Percentiles rank a stretch among this genome's conserved stretches.
These are phyloP conservation scores for Arothron firmamentum DNA, from an alignment of 2,113 vertebrate species.

Conservation along the genomic window DNA sequence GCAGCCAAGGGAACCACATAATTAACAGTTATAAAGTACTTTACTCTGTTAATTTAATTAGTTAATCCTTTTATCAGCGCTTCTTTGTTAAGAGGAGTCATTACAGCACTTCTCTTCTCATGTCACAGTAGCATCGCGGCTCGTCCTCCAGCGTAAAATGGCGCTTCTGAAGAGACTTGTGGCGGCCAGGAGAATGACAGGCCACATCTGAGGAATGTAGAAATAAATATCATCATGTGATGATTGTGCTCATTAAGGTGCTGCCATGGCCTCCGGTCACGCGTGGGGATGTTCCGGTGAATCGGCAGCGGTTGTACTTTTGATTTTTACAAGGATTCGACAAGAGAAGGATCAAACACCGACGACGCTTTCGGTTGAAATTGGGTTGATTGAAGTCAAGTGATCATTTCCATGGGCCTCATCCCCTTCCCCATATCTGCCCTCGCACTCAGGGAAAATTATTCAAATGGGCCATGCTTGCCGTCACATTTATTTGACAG, in stretches of 20 bases:
- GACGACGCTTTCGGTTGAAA: slow-evolving; percentile 27
- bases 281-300: background rate
- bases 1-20: slow-evolving; percentile 73
- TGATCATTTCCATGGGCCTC: slow-evolving; percentile 39
- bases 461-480: slow-evolving; percentile 63
- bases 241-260: slow-evolving; percentile 32
- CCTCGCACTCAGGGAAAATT: slow-evolving; percentile 50
- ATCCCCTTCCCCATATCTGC: slow-evolving; percentile 38
- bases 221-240: slow-evolving; percentile 14
- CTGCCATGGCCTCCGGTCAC: background rate
- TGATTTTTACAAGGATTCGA: slow-evolving; percentile 13
- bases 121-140: slow-evolving; percentile 38
- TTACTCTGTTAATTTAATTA: slow-evolving; percentile 81
- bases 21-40: slow-evolving; percentile 83
- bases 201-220: slow-evolving; percentile 3
- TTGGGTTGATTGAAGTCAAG: slow-evolving; percentile 50
- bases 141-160: slow-evolving; percentile 47
- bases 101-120: slow-evolving; percentile 62
- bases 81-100: slow-evolving; percentile 68
- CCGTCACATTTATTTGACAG: slow-evolving; percentile 60
- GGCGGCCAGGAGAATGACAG: slow-evolving; percentile 15
- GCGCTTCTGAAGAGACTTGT: slow-evolving; percentile 53
- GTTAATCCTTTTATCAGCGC: slow-evolving; percentile 78
- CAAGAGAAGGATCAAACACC: slow-evolving; percentile 13
- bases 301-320: slow-evolving; percentile 14